These are phyloP conservation scores for Blastobasis adustella DNA, from an alignment of 2,888 invertebrate species.

Conservation along the genomic window DNA sequence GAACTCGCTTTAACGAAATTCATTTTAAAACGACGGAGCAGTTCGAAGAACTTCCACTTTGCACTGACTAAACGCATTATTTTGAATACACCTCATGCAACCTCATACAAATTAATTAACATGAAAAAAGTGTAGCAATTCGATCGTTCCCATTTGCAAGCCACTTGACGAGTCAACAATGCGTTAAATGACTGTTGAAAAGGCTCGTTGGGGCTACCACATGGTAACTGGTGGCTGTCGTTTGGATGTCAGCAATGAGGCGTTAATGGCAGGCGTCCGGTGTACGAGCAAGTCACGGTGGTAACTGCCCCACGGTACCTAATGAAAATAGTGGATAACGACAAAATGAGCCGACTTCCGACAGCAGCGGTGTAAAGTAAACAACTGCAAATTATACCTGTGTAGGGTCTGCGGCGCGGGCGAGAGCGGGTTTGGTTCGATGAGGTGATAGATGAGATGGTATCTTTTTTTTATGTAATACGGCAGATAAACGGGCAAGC, in stretches of 20 bases:
- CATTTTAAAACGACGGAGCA: too few relatives aligned
- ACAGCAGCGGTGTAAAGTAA: constrained; percentile 43
- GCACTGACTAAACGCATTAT: too few relatives aligned
- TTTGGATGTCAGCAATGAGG: neutral
- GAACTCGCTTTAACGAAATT: too few relatives aligned
- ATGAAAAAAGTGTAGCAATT: too few relatives aligned
- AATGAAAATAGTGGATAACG: constrained; percentile 34
- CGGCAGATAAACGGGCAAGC: too few relatives aligned
- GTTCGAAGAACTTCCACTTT: too few relatives aligned
- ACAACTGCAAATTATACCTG: constrained; percentile 39
- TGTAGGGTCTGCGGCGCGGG: neutral
- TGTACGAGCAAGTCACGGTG: constrained; percentile 6
- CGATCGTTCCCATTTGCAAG: too few relatives aligned
- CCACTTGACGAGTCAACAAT: too few relatives aligned
- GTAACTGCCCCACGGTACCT: constrained; percentile 2
- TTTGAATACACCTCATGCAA: too few relatives aligned
- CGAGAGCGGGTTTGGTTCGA: neutral
- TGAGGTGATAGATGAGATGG: neutral
- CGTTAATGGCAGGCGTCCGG: neutral
- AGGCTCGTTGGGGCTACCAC: neutral
- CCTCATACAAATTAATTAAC: too few relatives aligned
- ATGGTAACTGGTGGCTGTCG: neutral
- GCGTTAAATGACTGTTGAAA: too few relatives aligned
- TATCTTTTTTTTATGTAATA: neutral
- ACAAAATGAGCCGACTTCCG: constrained; percentile 45